Evolutionary conservation across 2,113 vertebrate species (phyloP).

Genomic region (Mixornis gularis): DNA sequence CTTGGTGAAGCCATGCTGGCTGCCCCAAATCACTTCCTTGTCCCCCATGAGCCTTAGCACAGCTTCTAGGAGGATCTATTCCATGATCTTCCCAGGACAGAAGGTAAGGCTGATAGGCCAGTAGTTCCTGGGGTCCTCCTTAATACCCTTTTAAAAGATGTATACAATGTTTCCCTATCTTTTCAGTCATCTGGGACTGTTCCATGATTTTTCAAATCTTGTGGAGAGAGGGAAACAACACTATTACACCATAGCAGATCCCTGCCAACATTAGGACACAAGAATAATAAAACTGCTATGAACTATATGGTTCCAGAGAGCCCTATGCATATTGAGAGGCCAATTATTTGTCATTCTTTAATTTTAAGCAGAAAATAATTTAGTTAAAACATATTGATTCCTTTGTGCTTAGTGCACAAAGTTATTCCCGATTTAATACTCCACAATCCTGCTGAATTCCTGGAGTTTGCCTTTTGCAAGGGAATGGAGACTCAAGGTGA

Average conservation of each 20-base stretch:
- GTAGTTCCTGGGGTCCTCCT: neutral
- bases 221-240: neutral
- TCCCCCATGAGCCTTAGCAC: neutral
- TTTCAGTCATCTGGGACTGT: neutral
- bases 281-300: neutral
- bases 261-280: neutral
- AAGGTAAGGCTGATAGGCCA: neutral
- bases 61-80: too few relatives aligned
- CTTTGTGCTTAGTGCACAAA: neutral
- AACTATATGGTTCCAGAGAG: neutral
- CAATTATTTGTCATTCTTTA: neutral
- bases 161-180: neutral
- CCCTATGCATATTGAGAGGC: neutral
- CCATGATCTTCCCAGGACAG: neutral
- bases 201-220: neutral
- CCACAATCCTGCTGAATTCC: neutral
- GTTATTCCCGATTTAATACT: neutral
- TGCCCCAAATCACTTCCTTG: neutral
- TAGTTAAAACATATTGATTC: neutral
- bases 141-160: neutral
- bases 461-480: neutral
- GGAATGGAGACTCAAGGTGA: neutral
- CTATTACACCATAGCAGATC: neutral
- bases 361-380: neutral
- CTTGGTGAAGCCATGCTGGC: neutral